Evolutionary conservation across 2,797 vertebrate species (phyloP).

Genomic region (Sebastes trivittatus): DNA sequence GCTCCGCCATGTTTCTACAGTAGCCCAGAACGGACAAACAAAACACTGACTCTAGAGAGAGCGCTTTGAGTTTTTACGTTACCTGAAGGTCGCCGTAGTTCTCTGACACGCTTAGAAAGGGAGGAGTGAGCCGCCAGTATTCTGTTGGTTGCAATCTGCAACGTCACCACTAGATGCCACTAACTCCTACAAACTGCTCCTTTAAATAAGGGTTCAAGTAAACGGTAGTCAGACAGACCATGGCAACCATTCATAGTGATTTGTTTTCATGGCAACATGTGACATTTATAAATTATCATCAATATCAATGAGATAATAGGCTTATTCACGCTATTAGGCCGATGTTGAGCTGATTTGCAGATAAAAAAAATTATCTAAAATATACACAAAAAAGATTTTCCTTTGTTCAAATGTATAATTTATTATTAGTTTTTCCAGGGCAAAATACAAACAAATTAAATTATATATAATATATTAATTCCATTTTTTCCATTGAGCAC

Average conservation of each 20-base stretch:
- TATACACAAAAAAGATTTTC: neutral
- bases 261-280: neutral
- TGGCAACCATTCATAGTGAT: neutral
- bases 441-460: neutral
- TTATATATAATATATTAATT: too few species aligned
- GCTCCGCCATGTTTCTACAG: neutral
- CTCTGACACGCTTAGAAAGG: rapidly evolving
- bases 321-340: too few species aligned
- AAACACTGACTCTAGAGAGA: rapidly evolving
- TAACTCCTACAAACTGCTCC: too few species aligned
- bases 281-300: neutral
- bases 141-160: too few species aligned
- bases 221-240: neutral
- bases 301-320: neutral
- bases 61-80: too few species aligned
- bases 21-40: neutral
- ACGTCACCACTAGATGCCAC: too few species aligned
- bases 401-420: neutral
- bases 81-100: rapidly evolving
- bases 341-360: neutral
- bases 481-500: neutral
- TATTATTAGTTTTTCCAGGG: neutral
- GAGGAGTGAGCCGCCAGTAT: too few species aligned
- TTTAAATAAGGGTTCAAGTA: neutral
- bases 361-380: neutral